Evolutionary conservation across 2,113 vertebrate genomes (phyloP).

Genomic region (Uria aalge): DNA sequence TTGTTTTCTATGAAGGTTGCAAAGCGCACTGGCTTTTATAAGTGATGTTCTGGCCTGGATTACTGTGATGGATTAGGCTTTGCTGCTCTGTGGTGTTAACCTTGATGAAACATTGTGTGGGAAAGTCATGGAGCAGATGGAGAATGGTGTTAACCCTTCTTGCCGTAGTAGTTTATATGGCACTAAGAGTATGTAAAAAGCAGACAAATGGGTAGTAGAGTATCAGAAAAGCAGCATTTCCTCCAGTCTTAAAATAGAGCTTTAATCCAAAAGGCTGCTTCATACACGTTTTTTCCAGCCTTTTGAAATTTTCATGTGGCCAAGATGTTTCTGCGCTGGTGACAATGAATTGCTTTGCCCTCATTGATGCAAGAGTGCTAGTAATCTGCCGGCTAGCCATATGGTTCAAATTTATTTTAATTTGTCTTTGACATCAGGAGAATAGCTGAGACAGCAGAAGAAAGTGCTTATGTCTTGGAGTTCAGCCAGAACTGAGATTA

Average conservation of each 20-base stretch:
- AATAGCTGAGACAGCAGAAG: constrained; percentile 79
- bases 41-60: constrained; percentile 25
- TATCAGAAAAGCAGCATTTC: constrained; percentile 39
- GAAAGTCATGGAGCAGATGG: constrained; percentile 53
- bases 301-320: constrained; percentile 51
- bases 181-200: constrained; percentile 28
- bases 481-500: constrained; percentile 75
- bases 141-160: constrained; percentile 52
- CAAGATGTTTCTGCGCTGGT: constrained; percentile 61
- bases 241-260: neutral
- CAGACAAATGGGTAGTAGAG: neutral
- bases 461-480: constrained; percentile 77
- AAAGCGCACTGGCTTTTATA: neutral
- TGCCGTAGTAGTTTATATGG: neutral
- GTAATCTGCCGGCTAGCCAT: constrained; percentile 78
- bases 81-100: constrained; percentile 17
- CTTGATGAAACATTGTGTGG: constrained; percentile 33
- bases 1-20: neutral
- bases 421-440: constrained; percentile 83
- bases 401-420: constrained; percentile 88
- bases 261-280: constrained; percentile 38
- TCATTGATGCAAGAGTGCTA: constrained; percentile 63
- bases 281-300: constrained; percentile 11
- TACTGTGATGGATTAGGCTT: constrained; percentile 9
- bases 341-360: constrained; percentile 81